Conservation (phyloP, 2,113 vertebrate species). For the Poecile atricapillus region DNA sequence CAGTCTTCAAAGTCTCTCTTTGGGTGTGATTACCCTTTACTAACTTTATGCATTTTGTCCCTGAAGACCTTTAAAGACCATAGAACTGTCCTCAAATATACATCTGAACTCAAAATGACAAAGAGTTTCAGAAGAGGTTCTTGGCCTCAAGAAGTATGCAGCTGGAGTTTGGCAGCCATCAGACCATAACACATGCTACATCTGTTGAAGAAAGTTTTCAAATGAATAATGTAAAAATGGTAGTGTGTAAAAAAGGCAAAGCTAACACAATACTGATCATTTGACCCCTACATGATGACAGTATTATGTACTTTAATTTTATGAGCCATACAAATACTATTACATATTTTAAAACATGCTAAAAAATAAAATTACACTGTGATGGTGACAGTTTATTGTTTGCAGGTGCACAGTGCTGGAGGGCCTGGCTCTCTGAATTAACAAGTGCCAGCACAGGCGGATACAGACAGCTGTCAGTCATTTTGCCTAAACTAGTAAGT, state of each 20-base stretch:
- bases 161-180: conserved; percentile 55
- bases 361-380: conserved; percentile 27
- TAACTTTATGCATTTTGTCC: neutral
- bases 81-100: neutral
- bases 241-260: conserved; percentile 21
- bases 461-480: neutral
- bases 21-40: neutral
- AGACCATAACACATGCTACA: conserved; percentile 29
- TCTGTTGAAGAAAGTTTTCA: conserved; percentile 19
- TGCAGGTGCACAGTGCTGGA: conserved; percentile 4
- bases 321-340: conserved; percentile 39
- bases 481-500: neutral
- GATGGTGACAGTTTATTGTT: conserved; percentile 51
- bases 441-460: neutral
- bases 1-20: neutral
- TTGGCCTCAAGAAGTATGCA: conserved; percentile 36
- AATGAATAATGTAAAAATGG: conserved; percentile 36
- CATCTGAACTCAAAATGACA: neutral
- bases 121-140: conserved; percentile 20
- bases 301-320: conserved; percentile 54
- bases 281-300: conserved; percentile 45
- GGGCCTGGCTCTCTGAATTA: neutral
- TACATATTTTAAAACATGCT: conserved; percentile 37
- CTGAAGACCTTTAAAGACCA: neutral
- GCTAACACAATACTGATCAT: conserved; percentile 26